These are phyloP conservation scores for Muscicapa striata DNA, from an alignment of 2,797 vertebrate species.

Conservation along the genomic window DNA sequence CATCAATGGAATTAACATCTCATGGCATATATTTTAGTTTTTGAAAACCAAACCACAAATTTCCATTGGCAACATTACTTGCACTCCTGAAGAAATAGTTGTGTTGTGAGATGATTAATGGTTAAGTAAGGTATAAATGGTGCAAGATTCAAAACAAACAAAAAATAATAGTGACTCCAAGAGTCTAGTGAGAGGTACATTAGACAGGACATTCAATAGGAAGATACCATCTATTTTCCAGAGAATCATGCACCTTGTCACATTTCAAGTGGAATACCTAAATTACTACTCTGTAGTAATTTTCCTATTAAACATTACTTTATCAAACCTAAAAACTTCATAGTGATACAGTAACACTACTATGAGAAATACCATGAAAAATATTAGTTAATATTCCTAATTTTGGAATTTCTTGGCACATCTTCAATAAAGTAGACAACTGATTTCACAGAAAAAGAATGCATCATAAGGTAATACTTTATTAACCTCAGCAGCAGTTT, in stretches of 20 bases:
- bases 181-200: background rate
- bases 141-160: background rate
- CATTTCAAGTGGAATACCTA: background rate
- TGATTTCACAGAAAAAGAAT: background rate
- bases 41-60: background rate
- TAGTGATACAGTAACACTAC: background rate
- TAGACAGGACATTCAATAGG: background rate
- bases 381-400: background rate
- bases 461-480: background rate
- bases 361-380: background rate
- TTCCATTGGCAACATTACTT: background rate
- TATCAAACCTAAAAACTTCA: background rate
- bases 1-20: background rate
- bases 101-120: background rate
- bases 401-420: background rate
- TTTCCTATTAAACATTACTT: background rate
- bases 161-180: background rate
- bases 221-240: background rate
- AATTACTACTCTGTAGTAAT: background rate
- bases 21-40: background rate
- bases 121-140: background rate
- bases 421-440: background rate
- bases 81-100: background rate
- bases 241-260: background rate
- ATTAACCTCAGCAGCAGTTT: background rate